Base-by-base conservation (phyloP, 1,140 invertebrate genomes). In the Gyrodactylus salaris region DNA sequence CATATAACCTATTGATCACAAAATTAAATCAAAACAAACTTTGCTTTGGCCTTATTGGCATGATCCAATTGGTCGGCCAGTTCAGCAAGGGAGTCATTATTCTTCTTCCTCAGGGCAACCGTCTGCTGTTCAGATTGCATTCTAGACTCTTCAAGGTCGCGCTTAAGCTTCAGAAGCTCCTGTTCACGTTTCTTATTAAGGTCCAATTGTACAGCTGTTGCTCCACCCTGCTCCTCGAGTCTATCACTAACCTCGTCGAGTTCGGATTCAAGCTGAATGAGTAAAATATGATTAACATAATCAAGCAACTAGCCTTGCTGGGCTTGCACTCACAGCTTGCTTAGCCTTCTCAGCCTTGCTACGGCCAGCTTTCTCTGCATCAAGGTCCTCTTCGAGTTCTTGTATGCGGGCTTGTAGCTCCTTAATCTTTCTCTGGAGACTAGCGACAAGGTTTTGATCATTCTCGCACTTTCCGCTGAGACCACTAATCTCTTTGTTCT, bases 61-160 rank as follows among this genome's bases (percentile, higher is more conserved):
- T 96, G 91, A 83, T 98, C 94, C 68, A 98, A 89, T 84, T 98
- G 93, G 26, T 99, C 94, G 77, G 89, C 89, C 87, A 99, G 91
- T 83, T 96, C 79, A 75, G 78, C 80, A 78, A 95, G 89, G 79
- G 91, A 88, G 83, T 98, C 94, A 81, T 96, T 95, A 85, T 97
- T 90, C 86, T 98, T 98, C 86, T 98, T 98, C 82, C 93, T 88
- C 76, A 97, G 85, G 80, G 88, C 88, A 77, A 89, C 87, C 77
- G 96, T 85, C 76, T 89, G 89, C 76, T 89, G 86, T 84, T 98
- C 94, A 81, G 96, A 91, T 83, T 97, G 91, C 81, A 97, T 90
- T 84, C 95, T 93, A 78, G 89, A 85, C 83, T 98, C 94, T 82
- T 98, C 94, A 77, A 99, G 85, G 82, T 98, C 93, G 78, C 93